Conservation (phyloP, 2,888 invertebrate genomes). For the Ypsolopha sequella region DNA sequence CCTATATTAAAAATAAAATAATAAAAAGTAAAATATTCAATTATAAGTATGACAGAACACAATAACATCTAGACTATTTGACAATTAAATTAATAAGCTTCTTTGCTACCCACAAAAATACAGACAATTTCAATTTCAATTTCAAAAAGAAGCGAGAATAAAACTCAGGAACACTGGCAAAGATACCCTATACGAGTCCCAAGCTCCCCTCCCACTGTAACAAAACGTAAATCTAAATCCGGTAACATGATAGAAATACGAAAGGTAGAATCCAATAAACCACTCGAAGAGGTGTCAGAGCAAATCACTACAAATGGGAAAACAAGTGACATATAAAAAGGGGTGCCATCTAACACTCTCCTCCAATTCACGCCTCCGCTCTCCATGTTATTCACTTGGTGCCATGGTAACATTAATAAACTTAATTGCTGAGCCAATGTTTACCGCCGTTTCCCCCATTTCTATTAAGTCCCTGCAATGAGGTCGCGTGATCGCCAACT, state of each 20-base stretch:
- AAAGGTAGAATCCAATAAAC: not conserved
- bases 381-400: not conserved
- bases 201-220: not conserved
- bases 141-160: too few species aligned
- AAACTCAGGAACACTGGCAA: too few species aligned
- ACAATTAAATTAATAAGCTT: too few species aligned
- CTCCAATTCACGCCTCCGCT: not conserved
- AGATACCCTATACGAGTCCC: not conserved
- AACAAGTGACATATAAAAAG: constrained; percentile 1
- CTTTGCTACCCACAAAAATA: too few species aligned
- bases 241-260: not conserved
- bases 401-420: constrained; percentile 1
- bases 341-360: not conserved
- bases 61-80: too few species aligned
- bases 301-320: constrained; percentile 3
- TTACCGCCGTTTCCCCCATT: constrained; percentile 1
- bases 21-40: too few species aligned
- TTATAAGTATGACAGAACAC: too few species aligned
- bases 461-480: constrained; percentile 2
- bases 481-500: constrained; percentile 1
- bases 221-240: not conserved
- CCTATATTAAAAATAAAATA: too few species aligned
- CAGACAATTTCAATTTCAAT: too few species aligned
- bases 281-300: not conserved
- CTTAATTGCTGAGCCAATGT: not conserved